A percentile compares a stretch with the other conserved stretches of the same genome.
These are phyloP conservation scores for Aldabrachelys gigantea DNA, from an alignment of 2,113 vertebrate genomes.

Conservation along the genomic window DNA sequence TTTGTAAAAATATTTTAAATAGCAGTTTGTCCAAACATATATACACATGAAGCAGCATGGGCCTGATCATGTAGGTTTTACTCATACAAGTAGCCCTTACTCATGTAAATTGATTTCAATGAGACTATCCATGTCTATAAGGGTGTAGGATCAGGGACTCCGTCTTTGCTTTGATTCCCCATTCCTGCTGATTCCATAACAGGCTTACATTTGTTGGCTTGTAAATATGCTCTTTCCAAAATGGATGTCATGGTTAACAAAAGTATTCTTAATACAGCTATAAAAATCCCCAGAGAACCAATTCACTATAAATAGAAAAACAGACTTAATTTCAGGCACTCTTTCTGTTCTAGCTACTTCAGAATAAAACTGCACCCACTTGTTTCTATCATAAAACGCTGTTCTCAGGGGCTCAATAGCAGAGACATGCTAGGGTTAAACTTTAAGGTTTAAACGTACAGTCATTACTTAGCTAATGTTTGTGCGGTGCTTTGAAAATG, in stretches of 20 bases:
- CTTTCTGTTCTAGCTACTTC: constrained; percentile 38
- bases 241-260: constrained; percentile 50
- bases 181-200: constrained; percentile 15
- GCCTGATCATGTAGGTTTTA: not conserved
- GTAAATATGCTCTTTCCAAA: constrained; percentile 60
- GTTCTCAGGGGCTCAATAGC: constrained; percentile 72
- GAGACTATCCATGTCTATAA: constrained; percentile 40
- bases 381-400: constrained; percentile 58
- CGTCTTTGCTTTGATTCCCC: not conserved
- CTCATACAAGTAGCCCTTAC: not conserved
- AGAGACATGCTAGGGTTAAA: constrained; percentile 16
- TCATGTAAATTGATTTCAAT: not conserved
- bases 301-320: constrained; percentile 62
- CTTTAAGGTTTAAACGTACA: constrained; percentile 60
- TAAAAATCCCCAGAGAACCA: constrained; percentile 62
- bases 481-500: constrained; percentile 51
- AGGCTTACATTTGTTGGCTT: constrained; percentile 20
- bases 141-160: constrained; percentile 32
- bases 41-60: not conserved
- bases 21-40: constrained; percentile 33
- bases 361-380: constrained; percentile 32
- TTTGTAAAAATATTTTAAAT: constrained; percentile 64
- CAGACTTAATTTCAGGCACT: constrained; percentile 47
- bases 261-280: constrained; percentile 55
- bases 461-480: constrained; percentile 39